Percentiles rank a stretch among this genome's conserved stretches.
phyloP scores from a whole-genome alignment of 2,888 invertebrate genomes.

The Craniophora ligustri region DNA sequence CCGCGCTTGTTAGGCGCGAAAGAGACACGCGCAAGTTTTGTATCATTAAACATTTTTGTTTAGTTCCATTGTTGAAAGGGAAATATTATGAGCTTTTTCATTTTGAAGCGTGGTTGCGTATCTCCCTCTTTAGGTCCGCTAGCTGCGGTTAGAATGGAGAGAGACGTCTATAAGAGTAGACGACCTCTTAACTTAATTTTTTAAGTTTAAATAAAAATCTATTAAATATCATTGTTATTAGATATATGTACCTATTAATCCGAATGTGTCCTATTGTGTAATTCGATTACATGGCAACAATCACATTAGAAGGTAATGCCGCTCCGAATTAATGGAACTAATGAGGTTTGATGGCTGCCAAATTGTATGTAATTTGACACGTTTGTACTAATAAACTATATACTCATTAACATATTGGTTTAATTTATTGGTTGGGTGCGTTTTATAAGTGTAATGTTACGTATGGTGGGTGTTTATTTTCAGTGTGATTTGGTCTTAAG shows the following conservation, averaged over 20 bases:
- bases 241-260: background rate
- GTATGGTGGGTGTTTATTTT: conserved; percentile 37
- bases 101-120: conserved; percentile 69
- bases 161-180: conserved; percentile 64
- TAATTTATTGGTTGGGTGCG: conserved; percentile 34
- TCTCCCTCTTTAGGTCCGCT: conserved; percentile 68
- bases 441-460: conserved; percentile 35
- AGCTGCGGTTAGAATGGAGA: conserved; percentile 64
- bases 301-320: conserved; percentile 56
- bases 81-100: conserved; percentile 86
- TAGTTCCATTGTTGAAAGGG: conserved; percentile 84
- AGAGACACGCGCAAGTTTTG: conserved; percentile 81
- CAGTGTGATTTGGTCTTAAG: conserved; percentile 58
- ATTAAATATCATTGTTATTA: background rate
- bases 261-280: conserved; percentile 17
- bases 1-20: conserved; percentile 59
- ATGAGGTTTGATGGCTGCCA: conserved; percentile 63
- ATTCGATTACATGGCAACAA: conserved; percentile 38
- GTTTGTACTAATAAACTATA: conserved; percentile 52
- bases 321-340: conserved; percentile 62
- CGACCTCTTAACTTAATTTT: conserved; percentile 23
- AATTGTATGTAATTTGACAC: conserved; percentile 58
- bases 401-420: conserved; percentile 35
- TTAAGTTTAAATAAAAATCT: conserved; percentile 6
- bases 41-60: conserved; percentile 85